phyloP scores from a whole-genome alignment of 2,888 invertebrate genomes.

The Conistra vaccinii region DNA sequence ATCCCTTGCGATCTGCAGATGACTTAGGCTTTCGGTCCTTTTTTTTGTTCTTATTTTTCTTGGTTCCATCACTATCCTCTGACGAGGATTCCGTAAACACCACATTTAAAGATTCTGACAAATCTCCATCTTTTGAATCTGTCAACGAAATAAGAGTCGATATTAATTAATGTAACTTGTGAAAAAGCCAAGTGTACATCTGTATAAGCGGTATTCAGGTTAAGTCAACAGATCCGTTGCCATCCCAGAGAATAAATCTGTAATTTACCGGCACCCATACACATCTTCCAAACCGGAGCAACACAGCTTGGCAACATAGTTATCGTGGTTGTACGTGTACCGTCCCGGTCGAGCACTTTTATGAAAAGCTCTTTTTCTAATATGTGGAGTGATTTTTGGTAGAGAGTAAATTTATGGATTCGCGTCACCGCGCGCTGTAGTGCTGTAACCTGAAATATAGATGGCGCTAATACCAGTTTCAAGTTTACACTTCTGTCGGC shows the following conservation, averaged over 20 bases:
- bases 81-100: conserved; percentile 42
- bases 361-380: neutral
- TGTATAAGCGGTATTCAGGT: neutral
- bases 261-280: neutral
- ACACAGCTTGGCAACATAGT: neutral
- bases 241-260: neutral
- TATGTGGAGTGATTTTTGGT: too few relatives aligned
- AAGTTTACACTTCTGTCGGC: too few relatives aligned
- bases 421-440: too few relatives aligned
- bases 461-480: too few relatives aligned
- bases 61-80: conserved; percentile 22
- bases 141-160: neutral
- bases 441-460: too few relatives aligned
- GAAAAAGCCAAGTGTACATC: neutral
- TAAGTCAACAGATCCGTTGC: neutral
- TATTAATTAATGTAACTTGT: neutral
- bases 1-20: conserved; percentile 76
- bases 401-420: too few relatives aligned
- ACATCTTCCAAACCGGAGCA: neutral
- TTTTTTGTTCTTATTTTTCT: neutral
- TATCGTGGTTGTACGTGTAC: too few relatives aligned
- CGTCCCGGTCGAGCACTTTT: neutral
- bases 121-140: neutral
- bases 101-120: conserved; percentile 52
- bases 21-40: conserved; percentile 66